Conservation (phyloP, 1,140 invertebrate species). For the Radopholus similis region DNA sequence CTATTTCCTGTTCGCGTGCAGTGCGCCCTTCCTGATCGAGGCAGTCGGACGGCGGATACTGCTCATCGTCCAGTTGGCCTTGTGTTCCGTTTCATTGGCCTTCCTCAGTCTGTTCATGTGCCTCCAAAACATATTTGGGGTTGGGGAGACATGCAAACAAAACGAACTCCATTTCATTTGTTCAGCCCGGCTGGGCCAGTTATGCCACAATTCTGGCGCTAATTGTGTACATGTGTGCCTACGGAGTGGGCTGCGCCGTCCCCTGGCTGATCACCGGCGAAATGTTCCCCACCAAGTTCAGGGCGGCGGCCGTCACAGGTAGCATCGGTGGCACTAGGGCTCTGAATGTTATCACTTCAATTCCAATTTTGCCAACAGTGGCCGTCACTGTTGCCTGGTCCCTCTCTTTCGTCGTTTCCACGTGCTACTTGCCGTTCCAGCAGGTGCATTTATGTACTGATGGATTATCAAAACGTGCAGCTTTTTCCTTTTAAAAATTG, state of each 20-base stretch:
- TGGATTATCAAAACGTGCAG: too few relatives aligned
- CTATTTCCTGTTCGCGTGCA: constrained; percentile 55
- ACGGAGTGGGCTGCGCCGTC: constrained; percentile 55
- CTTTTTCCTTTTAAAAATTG: too few relatives aligned
- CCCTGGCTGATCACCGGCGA: constrained; percentile 58
- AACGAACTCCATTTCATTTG: not conserved
- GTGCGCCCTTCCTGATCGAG: constrained; percentile 55
- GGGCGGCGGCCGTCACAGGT: constrained; percentile 11
- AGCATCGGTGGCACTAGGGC: not conserved
- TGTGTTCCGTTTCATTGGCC: constrained; percentile 45
- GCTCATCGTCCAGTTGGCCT: constrained; percentile 50
- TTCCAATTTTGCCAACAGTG: constrained; percentile 49
- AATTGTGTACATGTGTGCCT: constrained; percentile 55
- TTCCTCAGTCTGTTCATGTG: constrained; percentile 49
- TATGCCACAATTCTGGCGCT: constrained; percentile 53
- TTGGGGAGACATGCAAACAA: too few relatives aligned
- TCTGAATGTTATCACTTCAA: not conserved
- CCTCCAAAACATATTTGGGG: too few relatives aligned
- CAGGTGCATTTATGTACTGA: too few relatives aligned
- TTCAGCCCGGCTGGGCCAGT: constrained; percentile 45
- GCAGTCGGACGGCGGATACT: constrained; percentile 44
- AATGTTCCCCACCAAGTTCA: constrained; percentile 42
- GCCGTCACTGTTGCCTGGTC: constrained; percentile 56
- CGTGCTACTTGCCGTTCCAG: constrained; percentile 55
- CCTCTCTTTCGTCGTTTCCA: constrained; percentile 53